These are phyloP conservation scores for Neogale vison DNA, from an alignment of 2,113 vertebrate genomes.

Conservation along the genomic window DNA sequence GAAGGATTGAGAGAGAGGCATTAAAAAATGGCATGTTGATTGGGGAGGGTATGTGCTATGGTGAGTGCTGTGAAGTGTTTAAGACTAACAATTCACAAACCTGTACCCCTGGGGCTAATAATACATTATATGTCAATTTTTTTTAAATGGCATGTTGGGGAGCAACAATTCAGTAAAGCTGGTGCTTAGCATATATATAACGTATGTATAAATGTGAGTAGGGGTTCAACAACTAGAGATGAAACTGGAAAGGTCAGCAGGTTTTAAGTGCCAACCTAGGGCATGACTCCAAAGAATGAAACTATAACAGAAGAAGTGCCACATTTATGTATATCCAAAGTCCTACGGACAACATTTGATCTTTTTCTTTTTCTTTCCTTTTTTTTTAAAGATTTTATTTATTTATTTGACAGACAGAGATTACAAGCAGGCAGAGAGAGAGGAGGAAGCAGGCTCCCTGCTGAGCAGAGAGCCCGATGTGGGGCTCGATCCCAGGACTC, in stretches of 20 bases:
- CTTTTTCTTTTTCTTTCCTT: not conserved
- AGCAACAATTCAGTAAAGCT: not conserved
- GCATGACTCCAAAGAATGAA: not conserved
- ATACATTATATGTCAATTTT: no score
- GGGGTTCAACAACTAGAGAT: not conserved
- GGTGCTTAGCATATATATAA: not conserved
- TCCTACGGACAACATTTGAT: not conserved
- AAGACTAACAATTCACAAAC: no score
- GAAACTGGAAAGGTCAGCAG: not conserved
- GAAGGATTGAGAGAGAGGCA: not conserved
- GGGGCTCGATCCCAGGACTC: no score
- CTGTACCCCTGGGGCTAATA: no score
- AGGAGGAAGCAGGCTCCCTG: no score
- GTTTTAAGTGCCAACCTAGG: not conserved
- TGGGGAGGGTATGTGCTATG: not conserved
- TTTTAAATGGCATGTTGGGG: not conserved
- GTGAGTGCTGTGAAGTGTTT: no score
- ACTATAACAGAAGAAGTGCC: not conserved
- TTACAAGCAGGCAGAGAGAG: no score
- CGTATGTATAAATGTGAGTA: not conserved
- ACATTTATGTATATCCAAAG: not conserved
- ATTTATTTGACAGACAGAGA: no score
- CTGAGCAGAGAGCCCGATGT: no score
- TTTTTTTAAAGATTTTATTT: not conserved
- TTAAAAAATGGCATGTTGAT: conserved; percentile 11